Evolutionary conservation across 1,140 invertebrate genomes (phyloP).

Genomic region (Solen grandis): DNA sequence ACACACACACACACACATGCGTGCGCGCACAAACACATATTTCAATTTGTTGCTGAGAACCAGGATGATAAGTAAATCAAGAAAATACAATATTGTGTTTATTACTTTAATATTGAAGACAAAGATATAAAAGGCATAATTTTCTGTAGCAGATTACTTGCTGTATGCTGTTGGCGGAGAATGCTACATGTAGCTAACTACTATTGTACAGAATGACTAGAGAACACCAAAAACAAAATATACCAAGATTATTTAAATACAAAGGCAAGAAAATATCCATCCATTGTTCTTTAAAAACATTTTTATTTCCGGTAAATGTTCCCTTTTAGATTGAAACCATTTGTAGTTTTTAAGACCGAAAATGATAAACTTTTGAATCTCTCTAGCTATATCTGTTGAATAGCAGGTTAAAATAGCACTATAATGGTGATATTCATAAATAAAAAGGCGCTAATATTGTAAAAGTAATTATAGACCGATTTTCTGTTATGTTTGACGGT

Average conservation of each 20-base stretch:
- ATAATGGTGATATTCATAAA: no score
- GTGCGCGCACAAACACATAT: no score
- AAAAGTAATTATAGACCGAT: constrained; percentile 14
- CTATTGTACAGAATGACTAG: background rate
- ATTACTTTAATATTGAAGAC: constrained; percentile 57
- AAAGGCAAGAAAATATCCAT: background rate
- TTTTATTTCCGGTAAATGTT: background rate
- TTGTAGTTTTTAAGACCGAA: no score
- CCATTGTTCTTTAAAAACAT: background rate
- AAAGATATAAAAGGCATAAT: constrained; percentile 43
- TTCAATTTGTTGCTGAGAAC: no score
- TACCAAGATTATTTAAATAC: background rate
- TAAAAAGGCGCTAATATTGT: no score
- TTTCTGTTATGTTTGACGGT: constrained; percentile 9
- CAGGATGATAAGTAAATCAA: no score
- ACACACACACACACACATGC: no score
- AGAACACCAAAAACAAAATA: constrained; percentile 22
- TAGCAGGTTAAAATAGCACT: no score
- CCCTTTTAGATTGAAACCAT: constrained; percentile 37
- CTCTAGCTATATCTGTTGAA: no score
- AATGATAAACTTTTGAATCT: no score
- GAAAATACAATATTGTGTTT: no score
- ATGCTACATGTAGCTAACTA: constrained; percentile 16
- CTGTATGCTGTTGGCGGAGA: no score
- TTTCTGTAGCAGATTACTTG: constrained; percentile 44